Percentiles rank a stretch among this genome's conserved stretches.
phyloP scores from a whole-genome alignment of 2,888 invertebrate species.

The Leptinotarsa peninsularis region DNA sequence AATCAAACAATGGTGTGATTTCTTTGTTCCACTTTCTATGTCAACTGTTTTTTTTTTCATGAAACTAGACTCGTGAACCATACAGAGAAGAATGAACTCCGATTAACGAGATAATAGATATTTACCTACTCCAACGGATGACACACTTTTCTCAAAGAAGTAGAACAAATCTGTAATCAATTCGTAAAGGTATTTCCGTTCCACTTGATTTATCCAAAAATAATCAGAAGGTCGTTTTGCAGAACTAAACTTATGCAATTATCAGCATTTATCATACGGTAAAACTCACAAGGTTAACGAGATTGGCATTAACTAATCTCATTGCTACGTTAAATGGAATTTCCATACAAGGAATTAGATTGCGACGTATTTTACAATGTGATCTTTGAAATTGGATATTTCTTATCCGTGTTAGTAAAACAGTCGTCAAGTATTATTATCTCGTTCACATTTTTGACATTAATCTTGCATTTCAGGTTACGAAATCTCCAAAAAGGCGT shows the following conservation, averaged over 20 bases:
- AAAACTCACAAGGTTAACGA: background rate
- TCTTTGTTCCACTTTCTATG: no score
- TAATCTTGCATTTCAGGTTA: no score
- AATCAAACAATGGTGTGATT: no score
- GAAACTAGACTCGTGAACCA: background rate
- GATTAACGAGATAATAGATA: conserved; percentile 1
- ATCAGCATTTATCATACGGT: background rate
- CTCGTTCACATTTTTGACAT: no score
- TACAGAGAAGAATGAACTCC: background rate
- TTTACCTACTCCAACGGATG: background rate
- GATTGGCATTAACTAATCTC: conserved; percentile 1
- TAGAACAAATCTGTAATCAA: background rate
- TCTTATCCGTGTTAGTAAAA: no score
- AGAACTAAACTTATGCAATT: background rate
- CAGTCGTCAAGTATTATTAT: no score
- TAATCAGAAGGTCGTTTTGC: conserved; percentile 1
- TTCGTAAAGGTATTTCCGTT: background rate
- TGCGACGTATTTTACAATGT: background rate
- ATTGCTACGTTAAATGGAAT: background rate
- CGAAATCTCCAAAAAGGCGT: no score
- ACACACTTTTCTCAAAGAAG: background rate
- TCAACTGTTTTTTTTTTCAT: no score
- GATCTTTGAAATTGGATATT: background rate
- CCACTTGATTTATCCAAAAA: background rate
- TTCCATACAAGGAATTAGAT: background rate